A percentile compares a stretch with the other conserved stretches of the same genome.
phyloP scores from a whole-genome alignment of 2,888 invertebrate species.

The Phlogophora meticulosa region DNA sequence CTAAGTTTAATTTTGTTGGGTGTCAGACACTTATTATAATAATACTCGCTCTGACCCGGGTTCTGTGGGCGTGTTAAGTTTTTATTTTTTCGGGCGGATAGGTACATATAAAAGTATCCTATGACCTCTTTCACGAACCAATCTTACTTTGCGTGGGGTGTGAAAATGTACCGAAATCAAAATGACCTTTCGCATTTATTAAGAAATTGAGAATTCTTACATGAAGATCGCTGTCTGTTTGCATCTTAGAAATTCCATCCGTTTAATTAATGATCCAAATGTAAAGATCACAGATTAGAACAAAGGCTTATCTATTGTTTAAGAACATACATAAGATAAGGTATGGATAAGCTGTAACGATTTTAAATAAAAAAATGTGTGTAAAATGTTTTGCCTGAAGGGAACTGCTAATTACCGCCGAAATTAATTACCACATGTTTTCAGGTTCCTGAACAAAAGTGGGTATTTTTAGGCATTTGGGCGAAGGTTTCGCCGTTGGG shows the following conservation, averaged over 20 bases:
- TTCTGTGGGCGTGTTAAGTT: not conserved
- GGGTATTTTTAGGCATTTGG: conserved; percentile 14
- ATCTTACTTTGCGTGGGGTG: conserved; percentile 5
- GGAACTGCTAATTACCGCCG: conserved; percentile 23
- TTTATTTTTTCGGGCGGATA: not conserved
- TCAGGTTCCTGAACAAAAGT: conserved; percentile 33
- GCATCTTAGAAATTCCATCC: not conserved
- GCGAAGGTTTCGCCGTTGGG: conserved; percentile 24
- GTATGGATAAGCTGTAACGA: not conserved
- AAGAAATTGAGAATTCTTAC: not conserved
- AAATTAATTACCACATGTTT: conserved; percentile 37
- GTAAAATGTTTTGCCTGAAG: not conserved
- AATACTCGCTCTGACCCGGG: not conserved
- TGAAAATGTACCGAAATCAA: not conserved
- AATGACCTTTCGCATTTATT: not conserved
- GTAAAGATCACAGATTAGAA: no score
- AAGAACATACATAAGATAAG: no score
- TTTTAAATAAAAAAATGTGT: not conserved
- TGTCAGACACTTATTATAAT: not conserved
- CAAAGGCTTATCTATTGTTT: no score
- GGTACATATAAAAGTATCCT: not conserved
- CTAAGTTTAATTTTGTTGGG: conserved; percentile 6
- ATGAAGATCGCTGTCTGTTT: not conserved
- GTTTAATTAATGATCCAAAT: no score
- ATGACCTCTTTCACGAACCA: not conserved